Percentiles rank a stretch among this genome's conserved stretches.
phyloP scores from a whole-genome alignment of 1,140 invertebrate species.

The Piezodorus guildinii region DNA sequence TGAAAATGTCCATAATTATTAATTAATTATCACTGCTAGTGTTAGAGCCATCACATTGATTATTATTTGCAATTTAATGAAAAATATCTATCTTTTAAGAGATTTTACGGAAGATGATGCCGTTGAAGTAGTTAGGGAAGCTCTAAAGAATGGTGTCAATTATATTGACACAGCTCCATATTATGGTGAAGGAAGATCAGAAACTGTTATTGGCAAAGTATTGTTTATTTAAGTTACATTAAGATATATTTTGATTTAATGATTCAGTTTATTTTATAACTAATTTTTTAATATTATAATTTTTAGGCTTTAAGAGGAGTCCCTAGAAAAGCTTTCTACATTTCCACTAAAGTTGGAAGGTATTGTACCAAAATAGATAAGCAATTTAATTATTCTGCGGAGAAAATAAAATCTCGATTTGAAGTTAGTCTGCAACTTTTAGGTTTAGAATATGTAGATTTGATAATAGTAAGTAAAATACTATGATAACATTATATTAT shows the following conservation, averaged over 20 bases:
- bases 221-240: too few relatives aligned
- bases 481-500: too few relatives aligned
- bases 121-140: constrained; percentile 53
- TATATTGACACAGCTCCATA: constrained; percentile 84
- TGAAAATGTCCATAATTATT: too few relatives aligned
- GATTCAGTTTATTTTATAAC: neutral
- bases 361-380: constrained; percentile 57
- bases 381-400: constrained; percentile 80
- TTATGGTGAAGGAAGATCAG: constrained; percentile 79
- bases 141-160: constrained; percentile 70
- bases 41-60: too few relatives aligned
- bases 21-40: too few relatives aligned
- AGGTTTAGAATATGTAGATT: constrained; percentile 71
- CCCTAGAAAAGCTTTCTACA: constrained; percentile 70
- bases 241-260: neutral
- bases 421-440: constrained; percentile 62
- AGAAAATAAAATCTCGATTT: constrained; percentile 62
- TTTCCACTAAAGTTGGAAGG: constrained; percentile 83
- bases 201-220: constrained; percentile 71
- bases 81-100: constrained; percentile 34
- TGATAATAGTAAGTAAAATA: constrained; percentile 67
- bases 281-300: neutral
- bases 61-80: too few relatives aligned
- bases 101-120: constrained; percentile 47
- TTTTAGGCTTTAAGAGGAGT: constrained; percentile 59